Evolutionary conservation across 2,113 vertebrate genomes (phyloP).

Genomic region (Machaerirhynchus nigripectus): DNA sequence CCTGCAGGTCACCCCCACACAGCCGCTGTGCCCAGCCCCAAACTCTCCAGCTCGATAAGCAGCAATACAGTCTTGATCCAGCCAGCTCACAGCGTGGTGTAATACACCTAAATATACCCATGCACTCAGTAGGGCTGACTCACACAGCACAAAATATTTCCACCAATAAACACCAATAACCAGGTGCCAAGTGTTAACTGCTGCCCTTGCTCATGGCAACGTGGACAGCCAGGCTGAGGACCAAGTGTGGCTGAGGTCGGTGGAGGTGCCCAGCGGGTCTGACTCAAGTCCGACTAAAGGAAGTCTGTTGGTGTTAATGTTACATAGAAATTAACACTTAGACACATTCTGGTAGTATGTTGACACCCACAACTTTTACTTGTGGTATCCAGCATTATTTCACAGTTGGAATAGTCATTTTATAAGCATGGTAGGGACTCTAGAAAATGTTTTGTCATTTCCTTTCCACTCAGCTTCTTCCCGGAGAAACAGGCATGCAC

Average conservation of each 20-base stretch:
- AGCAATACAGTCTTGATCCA: not conserved
- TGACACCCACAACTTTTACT: not conserved
- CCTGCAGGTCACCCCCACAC: not conserved
- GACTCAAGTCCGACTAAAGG: not conserved
- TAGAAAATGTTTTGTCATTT: conserved; percentile 14
- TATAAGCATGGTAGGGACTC: not conserved
- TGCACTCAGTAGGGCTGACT: not conserved
- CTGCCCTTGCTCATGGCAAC: not conserved
- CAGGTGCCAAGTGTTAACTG: not conserved
- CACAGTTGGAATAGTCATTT: conserved; percentile 8
- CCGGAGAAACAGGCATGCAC: not conserved
- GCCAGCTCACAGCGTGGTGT: fast-evolving
- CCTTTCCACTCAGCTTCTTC: not conserved
- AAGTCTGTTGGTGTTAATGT: conserved; percentile 7
- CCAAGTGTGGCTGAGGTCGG: fast-evolving
- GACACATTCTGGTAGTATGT: not conserved
- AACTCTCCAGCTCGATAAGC: not conserved
- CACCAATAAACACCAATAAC: not conserved
- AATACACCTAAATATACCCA: not conserved
- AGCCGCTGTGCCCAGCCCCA: not conserved
- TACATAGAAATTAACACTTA: conserved; percentile 1
- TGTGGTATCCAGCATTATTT: not conserved
- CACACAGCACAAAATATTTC: not conserved
- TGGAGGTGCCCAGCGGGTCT: not conserved
- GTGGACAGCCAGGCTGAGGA: not conserved